A percentile compares a stretch with the other conserved stretches of the same genome.
Evolutionary conservation across 2,113 vertebrate genomes (phyloP).

Genomic region (Nesospiza acunhae): DNA sequence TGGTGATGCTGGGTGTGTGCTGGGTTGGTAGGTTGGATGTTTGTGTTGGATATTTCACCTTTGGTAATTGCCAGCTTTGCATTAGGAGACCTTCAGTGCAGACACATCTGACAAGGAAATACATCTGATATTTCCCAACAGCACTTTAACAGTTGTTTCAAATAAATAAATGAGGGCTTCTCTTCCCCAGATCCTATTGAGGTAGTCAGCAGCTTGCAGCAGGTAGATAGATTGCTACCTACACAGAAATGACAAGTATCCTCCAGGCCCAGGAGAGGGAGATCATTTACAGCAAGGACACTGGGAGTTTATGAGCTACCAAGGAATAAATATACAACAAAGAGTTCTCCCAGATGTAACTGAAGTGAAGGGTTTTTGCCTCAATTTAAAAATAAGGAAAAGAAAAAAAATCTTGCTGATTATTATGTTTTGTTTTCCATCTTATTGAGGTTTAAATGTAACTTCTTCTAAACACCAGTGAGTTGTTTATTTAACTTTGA

Average conservation of each 20-base stretch:
- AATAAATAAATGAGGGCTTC: conserved; percentile 43
- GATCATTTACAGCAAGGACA: not conserved
- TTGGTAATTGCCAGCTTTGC: not conserved
- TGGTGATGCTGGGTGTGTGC: not conserved
- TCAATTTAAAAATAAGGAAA: not conserved
- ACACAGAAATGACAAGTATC: conserved; percentile 7
- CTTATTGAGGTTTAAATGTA: not conserved
- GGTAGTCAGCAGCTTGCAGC: conserved; percentile 15
- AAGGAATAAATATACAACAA: conserved; percentile 34
- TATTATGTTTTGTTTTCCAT: not conserved
- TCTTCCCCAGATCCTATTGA: not conserved
- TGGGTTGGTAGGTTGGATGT: not conserved
- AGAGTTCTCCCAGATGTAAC: not conserved
- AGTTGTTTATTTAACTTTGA: conserved; percentile 33
- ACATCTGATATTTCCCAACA: not conserved
- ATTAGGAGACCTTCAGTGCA: not conserved
- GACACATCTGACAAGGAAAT: not conserved
- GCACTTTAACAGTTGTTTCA: not conserved
- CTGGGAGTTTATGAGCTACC: conserved; percentile 30
- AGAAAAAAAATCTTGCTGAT: not conserved
- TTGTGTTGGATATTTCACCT: conserved; percentile 17
- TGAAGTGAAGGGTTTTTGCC: not conserved
- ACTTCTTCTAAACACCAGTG: not conserved
- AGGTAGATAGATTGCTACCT: conserved; percentile 27
- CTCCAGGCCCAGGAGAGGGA: conserved; percentile 11